Conservation (phyloP, 2,797 vertebrate species). For the Sphenodon punctatus region DNA sequence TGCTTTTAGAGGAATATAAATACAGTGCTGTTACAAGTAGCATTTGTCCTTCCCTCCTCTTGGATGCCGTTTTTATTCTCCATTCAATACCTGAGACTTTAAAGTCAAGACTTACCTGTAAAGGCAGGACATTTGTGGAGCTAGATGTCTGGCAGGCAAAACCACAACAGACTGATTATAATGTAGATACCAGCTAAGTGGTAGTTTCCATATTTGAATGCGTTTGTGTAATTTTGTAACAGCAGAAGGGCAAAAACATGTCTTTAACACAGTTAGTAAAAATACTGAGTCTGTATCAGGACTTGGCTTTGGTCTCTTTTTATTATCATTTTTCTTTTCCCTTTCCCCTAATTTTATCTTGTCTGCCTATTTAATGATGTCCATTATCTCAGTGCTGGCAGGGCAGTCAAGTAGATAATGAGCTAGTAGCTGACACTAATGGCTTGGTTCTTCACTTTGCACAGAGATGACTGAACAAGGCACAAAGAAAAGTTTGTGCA, state of each 20-base stretch:
- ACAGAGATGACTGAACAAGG: too few species aligned
- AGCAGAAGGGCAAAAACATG: neutral
- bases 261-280: neutral
- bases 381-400: neutral
- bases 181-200: neutral
- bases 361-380: neutral
- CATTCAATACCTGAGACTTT: neutral
- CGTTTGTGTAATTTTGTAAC: neutral
- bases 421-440: neutral
- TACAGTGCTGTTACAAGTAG: too few species aligned
- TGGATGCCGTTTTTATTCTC: neutral
- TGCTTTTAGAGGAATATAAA: too few species aligned
- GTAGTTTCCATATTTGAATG: neutral
- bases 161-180: neutral
- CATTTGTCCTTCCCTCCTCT: neutral
- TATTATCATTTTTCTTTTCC: neutral
- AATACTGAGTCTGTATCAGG: neutral
- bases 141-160: too few species aligned
- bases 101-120: neutral
- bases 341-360: neutral
- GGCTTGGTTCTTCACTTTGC: neutral
- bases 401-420: neutral
- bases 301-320: neutral
- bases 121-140: neutral
- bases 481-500: too few species aligned